phyloP scores from a whole-genome alignment of 1,140 invertebrate genomes.

The Zaprionus ornatus region DNA sequence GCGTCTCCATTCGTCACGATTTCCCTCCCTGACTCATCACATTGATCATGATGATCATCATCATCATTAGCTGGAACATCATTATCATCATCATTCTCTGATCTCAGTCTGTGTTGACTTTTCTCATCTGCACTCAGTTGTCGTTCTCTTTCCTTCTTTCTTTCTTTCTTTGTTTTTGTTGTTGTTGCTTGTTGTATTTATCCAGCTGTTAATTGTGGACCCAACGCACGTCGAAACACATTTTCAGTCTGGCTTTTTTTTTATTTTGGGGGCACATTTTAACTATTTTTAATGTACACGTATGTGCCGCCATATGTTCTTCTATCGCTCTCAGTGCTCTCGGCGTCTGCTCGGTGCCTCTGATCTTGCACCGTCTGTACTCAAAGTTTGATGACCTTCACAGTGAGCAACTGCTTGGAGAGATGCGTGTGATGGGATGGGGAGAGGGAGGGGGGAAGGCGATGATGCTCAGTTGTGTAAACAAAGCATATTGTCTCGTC shows the following conservation, averaged over 20 bases:
- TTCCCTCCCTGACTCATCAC: conserved; percentile 17
- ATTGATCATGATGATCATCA: neutral
- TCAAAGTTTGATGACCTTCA: conserved; percentile 76
- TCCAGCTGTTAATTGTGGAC: conserved; percentile 76
- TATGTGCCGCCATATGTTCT: conserved; percentile 17
- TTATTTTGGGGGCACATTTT: conserved; percentile 31
- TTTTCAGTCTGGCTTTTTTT: conserved; percentile 19
- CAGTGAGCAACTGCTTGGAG: conserved; percentile 5
- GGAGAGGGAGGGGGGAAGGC: neutral
- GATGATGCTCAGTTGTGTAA: conserved; percentile 48
- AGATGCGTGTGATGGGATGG: neutral
- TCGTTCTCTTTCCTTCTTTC: conserved; percentile 11
- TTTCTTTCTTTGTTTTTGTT: conserved; percentile 21
- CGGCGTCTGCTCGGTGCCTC: neutral
- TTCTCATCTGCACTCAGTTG: conserved; percentile 27
- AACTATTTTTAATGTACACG: conserved; percentile 60
- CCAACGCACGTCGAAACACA: conserved; percentile 26
- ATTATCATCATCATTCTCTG: conserved; percentile 7
- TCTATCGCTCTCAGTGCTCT: conserved; percentile 1
- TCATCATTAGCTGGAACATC: conserved; percentile 3
- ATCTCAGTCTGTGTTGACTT: conserved; percentile 28
- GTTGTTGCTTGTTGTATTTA: conserved; percentile 56
- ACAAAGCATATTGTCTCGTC: conserved; percentile 22
- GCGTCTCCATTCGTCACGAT: conserved; percentile 41
- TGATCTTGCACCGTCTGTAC: conserved; percentile 23